Conservation (phyloP, 2,888 invertebrate species). For the Pheosia tremula region DNA sequence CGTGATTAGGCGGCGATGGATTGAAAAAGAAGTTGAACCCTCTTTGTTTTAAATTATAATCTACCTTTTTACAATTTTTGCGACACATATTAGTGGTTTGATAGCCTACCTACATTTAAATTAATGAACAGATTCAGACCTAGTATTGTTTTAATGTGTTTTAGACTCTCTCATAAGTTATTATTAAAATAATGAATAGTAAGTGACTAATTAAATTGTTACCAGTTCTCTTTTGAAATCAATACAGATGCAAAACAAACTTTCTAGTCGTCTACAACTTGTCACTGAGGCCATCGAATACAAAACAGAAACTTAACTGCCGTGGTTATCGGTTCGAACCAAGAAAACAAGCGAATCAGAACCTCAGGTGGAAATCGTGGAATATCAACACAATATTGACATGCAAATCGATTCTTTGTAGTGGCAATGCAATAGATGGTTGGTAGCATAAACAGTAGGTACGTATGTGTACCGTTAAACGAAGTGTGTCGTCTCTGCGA, state of each 20-base stretch:
- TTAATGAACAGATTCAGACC: too few relatives aligned
- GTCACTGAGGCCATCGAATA: background rate
- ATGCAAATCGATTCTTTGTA: slow-evolving; percentile 61
- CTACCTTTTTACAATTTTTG: too few relatives aligned
- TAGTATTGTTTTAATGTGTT: too few relatives aligned
- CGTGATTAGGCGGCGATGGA: too few relatives aligned
- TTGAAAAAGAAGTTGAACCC: too few relatives aligned
- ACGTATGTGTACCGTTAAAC: slow-evolving; percentile 50
- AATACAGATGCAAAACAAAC: background rate
- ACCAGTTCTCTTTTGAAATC: background rate
- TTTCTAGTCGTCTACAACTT: background rate
- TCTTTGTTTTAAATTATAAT: too few relatives aligned
- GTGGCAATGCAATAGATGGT: slow-evolving; percentile 51
- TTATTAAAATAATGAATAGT: background rate
- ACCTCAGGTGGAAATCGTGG: slow-evolving; percentile 41
- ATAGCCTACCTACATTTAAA: too few relatives aligned
- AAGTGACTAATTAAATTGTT: background rate
- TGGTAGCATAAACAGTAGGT: slow-evolving; percentile 50
- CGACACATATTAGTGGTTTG: too few relatives aligned
- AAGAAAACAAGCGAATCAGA: slow-evolving; percentile 32
- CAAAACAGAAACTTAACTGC: background rate
- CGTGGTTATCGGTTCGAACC: slow-evolving; percentile 8
- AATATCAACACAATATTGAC: slow-evolving; percentile 52
- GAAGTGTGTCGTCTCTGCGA: slow-evolving; percentile 52
- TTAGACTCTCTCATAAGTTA: too few relatives aligned